Evolutionary conservation across 2,888 invertebrate species (phyloP), one percentile per base, ranked within the genome.

Genomic region (Catocala fraxini): DNA sequence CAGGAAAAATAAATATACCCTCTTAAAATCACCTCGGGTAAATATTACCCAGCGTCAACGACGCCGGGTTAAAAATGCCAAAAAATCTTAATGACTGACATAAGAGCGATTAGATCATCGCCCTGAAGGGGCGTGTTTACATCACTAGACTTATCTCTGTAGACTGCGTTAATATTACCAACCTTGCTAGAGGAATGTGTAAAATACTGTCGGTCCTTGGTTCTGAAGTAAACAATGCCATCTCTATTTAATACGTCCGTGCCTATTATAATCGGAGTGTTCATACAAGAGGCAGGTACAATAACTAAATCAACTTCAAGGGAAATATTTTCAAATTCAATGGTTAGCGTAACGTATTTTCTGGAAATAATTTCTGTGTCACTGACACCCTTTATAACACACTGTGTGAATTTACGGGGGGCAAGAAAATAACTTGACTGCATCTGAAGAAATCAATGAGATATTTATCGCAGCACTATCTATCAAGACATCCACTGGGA

Each of bases 161-260:
- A 1, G 13, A 46, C 45, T 4, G 13, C 4, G 6, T 5, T 5
- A 13, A 13, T 12, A 9, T 5, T 10, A 5, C 5, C 0, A 42
- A 4, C 4, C 10, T 15, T 15, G 2, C 2, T 15, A 15, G 15
- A 15, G 15, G 11, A 42, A 42, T 10, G 42, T 5, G 42, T 42
- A 1, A 42, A 11, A 10, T 42, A 42, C 10, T 49, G 49, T 9
- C 34, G 4, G 11, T 33, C n/a, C 1, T 11, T 34, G 0, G 34
- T 34, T 5, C 49, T 10, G 5, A 49, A 11, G 11, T 33, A 49
- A 48, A 0, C 56, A 45, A 3, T 53, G n/a, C 42, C 62, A 0
- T 57, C 57, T 2, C 52, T 6, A 47, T 63, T 63, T 0, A 64
- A 11, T 0, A 64, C 56, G 15, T 64, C 56, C 0, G 63, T 64